Evolutionary conservation across 2,888 invertebrate genomes (phyloP), one percentile per base, ranked within the genome.

Genomic region (Hipparchia sbordonii): DNA sequence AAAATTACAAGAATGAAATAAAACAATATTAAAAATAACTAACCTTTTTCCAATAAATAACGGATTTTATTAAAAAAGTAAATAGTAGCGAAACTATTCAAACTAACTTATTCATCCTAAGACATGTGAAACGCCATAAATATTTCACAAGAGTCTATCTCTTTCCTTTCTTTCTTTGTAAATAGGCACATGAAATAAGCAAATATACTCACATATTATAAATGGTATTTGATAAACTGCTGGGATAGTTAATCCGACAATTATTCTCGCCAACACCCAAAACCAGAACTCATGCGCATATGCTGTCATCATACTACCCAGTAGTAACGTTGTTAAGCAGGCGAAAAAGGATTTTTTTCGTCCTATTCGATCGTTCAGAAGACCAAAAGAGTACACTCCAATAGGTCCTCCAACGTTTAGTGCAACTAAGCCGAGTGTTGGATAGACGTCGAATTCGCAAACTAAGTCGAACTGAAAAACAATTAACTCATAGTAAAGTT

Each of bases 171-270:
- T 23, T 23, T 23, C 23, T 23, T 23, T 23, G 23, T 23, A 23
- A 23, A 23, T 23, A 23, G 23, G 23, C 23, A 23, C 23, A 23
- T 23, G 23, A 23, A 23, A 23, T 23, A 23, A 23, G 23, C 23
- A 23, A 23, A 23, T 23, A 23, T n/a, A 56, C 96, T 95, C 92
- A 98, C 98, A 97, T 83, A 98, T 98, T 74, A 98, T 98, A 86
- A 98, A 98, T 0, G 98, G 98, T 88, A 98, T 98, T 91, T 98
- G 98, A 88, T 98, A 98, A 59, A 98, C 96, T 0, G 98, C 98
- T 4, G 98, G 98, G 82, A 98, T 97, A 0, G 98, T 98, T 6
- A 98, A 90, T 3, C 98, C 98, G n/a, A 98, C 98, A 66, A 98
- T 94, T 23, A 96, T 93, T 76, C 98, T 94, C 81, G 97, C 97